Base-by-base conservation (phyloP, 2,797 vertebrate genomes). In the Austrolebias charrua region DNA sequence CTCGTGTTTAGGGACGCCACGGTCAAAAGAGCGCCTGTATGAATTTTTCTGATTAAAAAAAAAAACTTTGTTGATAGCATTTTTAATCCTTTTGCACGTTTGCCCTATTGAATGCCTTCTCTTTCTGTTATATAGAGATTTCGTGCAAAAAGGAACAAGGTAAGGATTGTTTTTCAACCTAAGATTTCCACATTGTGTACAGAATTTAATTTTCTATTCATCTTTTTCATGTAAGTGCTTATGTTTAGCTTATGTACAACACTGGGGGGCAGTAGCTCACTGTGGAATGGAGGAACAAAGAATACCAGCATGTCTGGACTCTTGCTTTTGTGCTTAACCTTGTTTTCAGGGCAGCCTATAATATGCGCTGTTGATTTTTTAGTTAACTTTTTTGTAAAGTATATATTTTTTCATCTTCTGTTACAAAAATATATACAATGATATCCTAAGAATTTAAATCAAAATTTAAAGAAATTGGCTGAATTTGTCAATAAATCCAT, bases 191-290 rank as follows among this genome's bases (percentile, higher is more conserved):
- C 47, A 54, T 55, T 40, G 3, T 13, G 14, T 48, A 1, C 10
- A n/a, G 9, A 73, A 40, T 49, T 15, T 6, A 15, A 51, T 35
- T 5, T 46, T 45, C 14, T 19, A 11, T 65, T 16, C 4, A 45
- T n/a, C 43, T 52, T 49, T 38, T 1, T 13, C 5, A 33, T 71
- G 66, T 50, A 7, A 3, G 49, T 29, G 19, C 16, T 52, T 19
- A 18, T 5, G 4, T 35, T 65, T 73, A 31, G 7, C 12, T 43
- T 61, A 33, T 79, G 65, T 42, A 19, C 64, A 88, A 83, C 96
- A 95, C 94, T 91, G 96, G 95, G 94, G 94, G 95, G 95, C 94
- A 95, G 94, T 92, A 95, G 89, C 92, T 89, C 87, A 90, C 92
- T 92, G 91, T 86, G 63, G 77, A 88, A 93, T 80, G 42, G 18